phyloP scores from a whole-genome alignment of 2,113 vertebrate genomes.

The Pelecanoides urinatrix region DNA sequence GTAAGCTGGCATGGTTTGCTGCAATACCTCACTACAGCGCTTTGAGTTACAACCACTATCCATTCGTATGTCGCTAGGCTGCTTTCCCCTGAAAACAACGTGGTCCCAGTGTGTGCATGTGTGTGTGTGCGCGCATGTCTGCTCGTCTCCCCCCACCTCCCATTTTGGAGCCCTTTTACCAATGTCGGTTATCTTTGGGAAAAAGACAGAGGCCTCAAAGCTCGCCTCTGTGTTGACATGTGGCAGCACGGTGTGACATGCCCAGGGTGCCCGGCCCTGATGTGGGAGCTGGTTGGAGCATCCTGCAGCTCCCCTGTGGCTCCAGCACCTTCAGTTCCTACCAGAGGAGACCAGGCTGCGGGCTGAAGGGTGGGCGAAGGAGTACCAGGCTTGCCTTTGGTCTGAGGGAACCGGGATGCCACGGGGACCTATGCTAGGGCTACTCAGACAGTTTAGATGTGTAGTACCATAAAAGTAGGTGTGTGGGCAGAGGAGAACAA shows the following conservation, averaged over 20 bases:
- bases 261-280: not conserved
- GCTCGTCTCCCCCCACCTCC: not conserved
- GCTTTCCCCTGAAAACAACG: not conserved
- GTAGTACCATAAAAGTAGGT: not conserved
- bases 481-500: not conserved
- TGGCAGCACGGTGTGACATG: rapidly evolving
- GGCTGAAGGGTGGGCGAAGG: not conserved
- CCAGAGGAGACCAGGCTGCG: not conserved
- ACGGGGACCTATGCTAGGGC: rapidly evolving
- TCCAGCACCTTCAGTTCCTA: not conserved
- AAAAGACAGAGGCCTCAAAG: not conserved
- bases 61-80: not conserved
- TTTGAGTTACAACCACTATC: not conserved
- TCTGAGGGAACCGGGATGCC: not conserved
- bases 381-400: not conserved
- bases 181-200: not conserved
- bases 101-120: not conserved
- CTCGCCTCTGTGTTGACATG: rapidly evolving
- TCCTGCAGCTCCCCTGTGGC: rapidly evolving
- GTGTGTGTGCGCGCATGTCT: not conserved
- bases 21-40: not conserved
- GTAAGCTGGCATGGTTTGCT: not conserved
- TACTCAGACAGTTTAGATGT: not conserved
- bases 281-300: not conserved
- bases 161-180: not conserved